Evolutionary conservation across 2,797 vertebrate genomes (phyloP).

Genomic region (Catharus ustulatus): DNA sequence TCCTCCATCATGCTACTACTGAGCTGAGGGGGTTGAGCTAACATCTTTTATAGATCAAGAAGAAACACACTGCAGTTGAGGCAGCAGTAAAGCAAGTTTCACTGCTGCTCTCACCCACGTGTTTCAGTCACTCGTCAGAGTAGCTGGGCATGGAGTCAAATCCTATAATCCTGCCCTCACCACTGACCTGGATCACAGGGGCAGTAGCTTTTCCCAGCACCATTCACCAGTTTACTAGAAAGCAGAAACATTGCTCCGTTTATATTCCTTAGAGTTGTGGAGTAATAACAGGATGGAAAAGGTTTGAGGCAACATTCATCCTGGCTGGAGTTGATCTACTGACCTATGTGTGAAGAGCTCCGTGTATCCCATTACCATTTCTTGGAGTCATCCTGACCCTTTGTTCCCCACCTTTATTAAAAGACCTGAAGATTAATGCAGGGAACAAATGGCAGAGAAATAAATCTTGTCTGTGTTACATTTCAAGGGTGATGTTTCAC

Average conservation of each 20-base stretch:
- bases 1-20: not conserved
- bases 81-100: not conserved
- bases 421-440: slow-evolving; percentile 38
- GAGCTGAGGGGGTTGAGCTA: not conserved
- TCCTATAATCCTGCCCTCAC: not conserved
- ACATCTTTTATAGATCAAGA: not conserved
- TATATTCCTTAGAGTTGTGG: not conserved
- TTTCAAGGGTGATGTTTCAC: not conserved
- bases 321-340: not conserved
- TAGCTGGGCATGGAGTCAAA: not conserved
- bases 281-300: not conserved
- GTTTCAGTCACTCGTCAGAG: not conserved
- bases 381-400: slow-evolving; percentile 17
- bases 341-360: slow-evolving; percentile 14
- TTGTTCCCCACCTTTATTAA: slow-evolving; percentile 41
- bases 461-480: not conserved
- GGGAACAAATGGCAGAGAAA: not conserved
- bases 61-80: not conserved
- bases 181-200: not conserved
- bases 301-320: not conserved
- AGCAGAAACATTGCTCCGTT: slow-evolving; percentile 9
- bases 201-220: not conserved
- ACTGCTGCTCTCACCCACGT: not conserved
- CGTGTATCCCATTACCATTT: not conserved
- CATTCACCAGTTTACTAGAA: slow-evolving; percentile 17